phyloP scores from a whole-genome alignment of 2,888 invertebrate species.

The Lumbricus terrestris region DNA sequence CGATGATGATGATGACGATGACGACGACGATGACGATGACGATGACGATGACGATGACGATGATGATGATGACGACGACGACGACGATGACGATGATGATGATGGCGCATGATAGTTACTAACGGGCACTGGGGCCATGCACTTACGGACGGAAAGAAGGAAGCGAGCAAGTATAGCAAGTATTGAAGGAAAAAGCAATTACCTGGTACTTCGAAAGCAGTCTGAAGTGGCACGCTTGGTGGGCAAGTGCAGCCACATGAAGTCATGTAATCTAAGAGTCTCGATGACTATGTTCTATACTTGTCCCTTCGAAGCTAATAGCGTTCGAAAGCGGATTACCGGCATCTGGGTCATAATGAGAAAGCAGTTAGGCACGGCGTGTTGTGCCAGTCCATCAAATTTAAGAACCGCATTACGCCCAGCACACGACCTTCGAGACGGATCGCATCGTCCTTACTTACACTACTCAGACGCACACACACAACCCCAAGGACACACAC shows the following conservation, averaged over 20 bases:
- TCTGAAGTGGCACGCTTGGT: background rate
- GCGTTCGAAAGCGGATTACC: background rate
- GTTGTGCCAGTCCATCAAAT: background rate
- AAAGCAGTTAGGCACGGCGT: background rate
- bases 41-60: background rate
- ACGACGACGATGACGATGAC: background rate
- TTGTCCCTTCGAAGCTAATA: background rate
- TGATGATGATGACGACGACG: background rate
- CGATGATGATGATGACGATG: constrained; percentile 14
- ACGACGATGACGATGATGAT: background rate
- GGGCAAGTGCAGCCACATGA: background rate
- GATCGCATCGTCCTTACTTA: background rate
- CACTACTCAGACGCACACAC: too few species aligned
- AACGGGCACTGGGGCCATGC: background rate
- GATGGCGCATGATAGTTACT: background rate
- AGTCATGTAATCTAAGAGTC: background rate
- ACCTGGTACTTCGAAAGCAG: background rate
- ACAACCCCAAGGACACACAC: too few species aligned
- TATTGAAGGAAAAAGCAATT: background rate
- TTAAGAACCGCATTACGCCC: background rate
- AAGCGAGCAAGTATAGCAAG: background rate
- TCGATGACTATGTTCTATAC: background rate
- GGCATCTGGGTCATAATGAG: background rate
- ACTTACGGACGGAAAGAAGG: background rate
- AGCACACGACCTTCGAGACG: background rate